Conservation (phyloP, 2,113 vertebrate genomes). For the Nerophis ophidion region DNA sequence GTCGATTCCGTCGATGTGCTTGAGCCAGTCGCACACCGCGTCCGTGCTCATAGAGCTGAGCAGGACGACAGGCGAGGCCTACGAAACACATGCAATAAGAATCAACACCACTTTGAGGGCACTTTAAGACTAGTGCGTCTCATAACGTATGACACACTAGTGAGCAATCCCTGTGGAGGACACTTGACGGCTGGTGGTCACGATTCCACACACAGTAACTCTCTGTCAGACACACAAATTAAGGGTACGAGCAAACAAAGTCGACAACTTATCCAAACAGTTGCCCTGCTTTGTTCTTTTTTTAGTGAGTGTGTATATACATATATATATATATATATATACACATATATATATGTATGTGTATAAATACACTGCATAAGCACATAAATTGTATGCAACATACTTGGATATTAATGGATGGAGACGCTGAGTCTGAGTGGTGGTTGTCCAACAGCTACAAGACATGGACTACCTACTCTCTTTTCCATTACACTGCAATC, state of each 20-base stretch:
- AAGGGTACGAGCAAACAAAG: conserved; percentile 53
- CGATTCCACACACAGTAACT: conserved; percentile 42
- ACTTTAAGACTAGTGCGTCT: conserved; percentile 24
- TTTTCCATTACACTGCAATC: conserved; percentile 21
- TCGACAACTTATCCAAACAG: conserved; percentile 44
- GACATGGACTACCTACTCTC: conserved; percentile 22
- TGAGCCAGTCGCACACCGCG: conserved; percentile 82
- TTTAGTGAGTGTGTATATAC: conserved; percentile 39
- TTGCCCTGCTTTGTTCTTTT: conserved; percentile 42
- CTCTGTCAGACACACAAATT: conserved; percentile 48
- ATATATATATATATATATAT: conserved; percentile 34
- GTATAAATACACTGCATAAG: conserved; percentile 11
- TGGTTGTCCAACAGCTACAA: conserved; percentile 9
- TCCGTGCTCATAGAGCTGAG: conserved; percentile 89
- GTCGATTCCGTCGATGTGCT: conserved; percentile 86
- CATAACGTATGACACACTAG: conserved; percentile 10
- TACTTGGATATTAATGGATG: conserved; percentile 32
- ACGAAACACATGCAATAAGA: conserved; percentile 16
- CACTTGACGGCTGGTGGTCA: conserved; percentile 33
- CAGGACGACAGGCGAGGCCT: conserved; percentile 44
- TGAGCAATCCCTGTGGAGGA: conserved; percentile 17
- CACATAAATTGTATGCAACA: conserved; percentile 27
- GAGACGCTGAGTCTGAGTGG: conserved; percentile 45
- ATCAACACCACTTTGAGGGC: conserved; percentile 4
- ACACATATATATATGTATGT: conserved; percentile 23